These are phyloP conservation scores for Formica aserva DNA, from an alignment of 2,888 invertebrate species.

Conservation along the genomic window DNA sequence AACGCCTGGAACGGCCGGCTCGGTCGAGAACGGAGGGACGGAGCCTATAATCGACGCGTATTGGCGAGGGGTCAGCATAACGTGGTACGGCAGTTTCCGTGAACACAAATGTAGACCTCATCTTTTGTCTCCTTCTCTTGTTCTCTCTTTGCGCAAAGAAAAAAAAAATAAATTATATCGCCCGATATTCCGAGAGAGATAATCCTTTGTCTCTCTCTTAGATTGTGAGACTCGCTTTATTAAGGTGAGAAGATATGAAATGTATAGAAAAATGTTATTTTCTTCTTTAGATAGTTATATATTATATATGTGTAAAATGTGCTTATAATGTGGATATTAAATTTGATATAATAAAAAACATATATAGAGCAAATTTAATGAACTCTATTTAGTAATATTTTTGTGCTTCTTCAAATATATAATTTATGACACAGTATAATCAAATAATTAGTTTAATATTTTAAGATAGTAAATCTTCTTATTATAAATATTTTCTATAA, in stretches of 20 bases:
- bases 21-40: slow-evolving; percentile 48
- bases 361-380: background rate
- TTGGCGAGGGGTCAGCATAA: background rate
- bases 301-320: background rate
- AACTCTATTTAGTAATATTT: background rate
- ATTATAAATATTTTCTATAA: background rate
- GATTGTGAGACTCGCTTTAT: background rate
- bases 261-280: background rate
- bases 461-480: background rate
- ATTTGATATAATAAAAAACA: background rate
- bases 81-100: slow-evolving; percentile 4
- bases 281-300: background rate
- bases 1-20: slow-evolving; percentile 77
- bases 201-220: background rate
- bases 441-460: background rate
- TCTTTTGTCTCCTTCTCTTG: slow-evolving; percentile 76
- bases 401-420: background rate
- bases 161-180: background rate
- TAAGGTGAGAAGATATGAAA: background rate
- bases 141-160: background rate
- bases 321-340: background rate
- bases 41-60: slow-evolving; percentile 7
- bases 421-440: background rate
- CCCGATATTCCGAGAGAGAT: background rate
- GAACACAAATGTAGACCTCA: slow-evolving; percentile 81